Evolutionary conservation across 2,797 vertebrate genomes (phyloP).

Genomic region (Cynopterus sphinx): DNA sequence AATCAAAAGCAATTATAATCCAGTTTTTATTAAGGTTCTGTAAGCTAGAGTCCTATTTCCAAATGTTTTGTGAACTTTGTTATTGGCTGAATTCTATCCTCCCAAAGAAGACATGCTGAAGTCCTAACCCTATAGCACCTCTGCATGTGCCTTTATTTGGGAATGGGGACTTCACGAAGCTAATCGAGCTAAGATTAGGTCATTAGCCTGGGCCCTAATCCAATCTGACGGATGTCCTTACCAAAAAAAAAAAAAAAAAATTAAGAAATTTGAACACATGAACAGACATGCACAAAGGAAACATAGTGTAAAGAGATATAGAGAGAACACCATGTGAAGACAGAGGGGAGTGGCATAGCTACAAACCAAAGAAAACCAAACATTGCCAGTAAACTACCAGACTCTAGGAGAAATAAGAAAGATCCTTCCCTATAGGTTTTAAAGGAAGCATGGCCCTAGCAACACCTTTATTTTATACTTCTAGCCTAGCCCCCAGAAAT

Average conservation of each 20-base stretch:
- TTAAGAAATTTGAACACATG: too few species aligned
- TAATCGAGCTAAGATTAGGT: not conserved
- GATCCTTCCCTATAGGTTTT: not conserved
- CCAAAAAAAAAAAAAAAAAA: too few species aligned
- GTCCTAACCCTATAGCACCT: too few species aligned
- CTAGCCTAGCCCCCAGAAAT: too few species aligned
- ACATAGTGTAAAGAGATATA: rapidly evolving
- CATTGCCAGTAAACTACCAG: not conserved
- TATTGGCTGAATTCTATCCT: not conserved
- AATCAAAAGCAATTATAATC: not conserved
- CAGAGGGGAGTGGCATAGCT: not conserved
- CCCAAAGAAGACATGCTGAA: too few species aligned
- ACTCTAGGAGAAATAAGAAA: not conserved
- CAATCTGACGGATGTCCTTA: too few species aligned
- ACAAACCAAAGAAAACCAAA: not conserved
- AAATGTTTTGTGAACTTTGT: not conserved
- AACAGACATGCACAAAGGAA: not conserved
- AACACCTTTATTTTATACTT: too few species aligned
- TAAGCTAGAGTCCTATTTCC: not conserved
- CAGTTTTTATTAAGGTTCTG: not conserved
- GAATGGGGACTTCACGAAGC: not conserved
- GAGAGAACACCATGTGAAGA: not conserved
- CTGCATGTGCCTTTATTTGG: too few species aligned
- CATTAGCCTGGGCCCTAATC: too few species aligned
- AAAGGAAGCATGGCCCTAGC: too few species aligned